These are phyloP conservation scores for Apomyelois bistriatella DNA, from an alignment of 2,888 invertebrate species.

Conservation along the genomic window DNA sequence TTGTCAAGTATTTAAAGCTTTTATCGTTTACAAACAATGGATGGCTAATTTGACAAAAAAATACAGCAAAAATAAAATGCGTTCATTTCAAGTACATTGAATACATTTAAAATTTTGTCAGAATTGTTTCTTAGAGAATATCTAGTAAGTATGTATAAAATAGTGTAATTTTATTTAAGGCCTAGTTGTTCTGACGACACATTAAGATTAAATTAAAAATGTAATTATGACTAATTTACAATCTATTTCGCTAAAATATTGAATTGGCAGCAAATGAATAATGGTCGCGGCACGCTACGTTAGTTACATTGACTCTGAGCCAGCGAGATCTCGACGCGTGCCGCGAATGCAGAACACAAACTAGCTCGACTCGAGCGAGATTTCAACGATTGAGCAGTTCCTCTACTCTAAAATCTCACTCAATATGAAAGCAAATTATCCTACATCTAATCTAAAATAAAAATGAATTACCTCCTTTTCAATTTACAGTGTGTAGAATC, in stretches of 20 bases:
- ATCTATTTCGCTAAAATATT: conserved; percentile 34
- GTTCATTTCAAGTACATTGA: neutral
- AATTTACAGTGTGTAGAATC: conserved; percentile 59
- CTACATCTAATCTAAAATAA: conserved; percentile 49
- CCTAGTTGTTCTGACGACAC: conserved; percentile 29
- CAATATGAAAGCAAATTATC: conserved; percentile 39
- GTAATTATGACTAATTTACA: conserved; percentile 45
- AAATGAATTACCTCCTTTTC: conserved; percentile 45
- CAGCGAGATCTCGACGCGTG: conserved; percentile 43
- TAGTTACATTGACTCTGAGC: neutral
- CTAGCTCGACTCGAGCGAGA: conserved; percentile 30
- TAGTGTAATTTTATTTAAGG: conserved; percentile 22
- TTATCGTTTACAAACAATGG: conserved; percentile 6
- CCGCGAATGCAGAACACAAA: conserved; percentile 41
- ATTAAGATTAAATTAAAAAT: conserved; percentile 38
- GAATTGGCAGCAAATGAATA: conserved; percentile 47
- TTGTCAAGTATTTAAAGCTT: conserved; percentile 7
- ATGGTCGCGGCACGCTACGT: conserved; percentile 37
- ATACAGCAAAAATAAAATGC: conserved; percentile 12
- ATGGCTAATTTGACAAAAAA: conserved; percentile 1
- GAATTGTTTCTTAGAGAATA: conserved; percentile 14
- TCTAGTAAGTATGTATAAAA: conserved; percentile 23
- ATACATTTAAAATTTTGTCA: conserved; percentile 13
- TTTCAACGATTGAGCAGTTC: conserved; percentile 38
- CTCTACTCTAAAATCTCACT: conserved; percentile 38